A percentile compares a stretch with the other conserved stretches of the same genome.
Conservation (phyloP, 30 jellyfish, hydroid and myxozoan genomes). For the Aurelia sp. region DNA sequence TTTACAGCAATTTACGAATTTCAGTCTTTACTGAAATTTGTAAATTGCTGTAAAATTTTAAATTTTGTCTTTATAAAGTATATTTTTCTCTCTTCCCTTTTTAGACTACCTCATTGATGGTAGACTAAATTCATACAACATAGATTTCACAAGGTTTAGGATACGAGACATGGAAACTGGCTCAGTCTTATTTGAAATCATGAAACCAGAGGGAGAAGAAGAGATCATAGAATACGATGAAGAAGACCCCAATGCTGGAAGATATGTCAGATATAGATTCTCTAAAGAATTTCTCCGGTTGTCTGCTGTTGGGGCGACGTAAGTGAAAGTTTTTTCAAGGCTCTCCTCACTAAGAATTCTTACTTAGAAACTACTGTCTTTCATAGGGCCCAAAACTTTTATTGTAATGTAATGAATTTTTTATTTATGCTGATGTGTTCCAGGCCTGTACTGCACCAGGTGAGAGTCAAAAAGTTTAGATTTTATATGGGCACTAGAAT, state of each 20-base stretch:
- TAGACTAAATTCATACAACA: slow-evolving; percentile 80
- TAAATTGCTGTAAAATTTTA: too few relatives aligned
- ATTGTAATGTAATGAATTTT: too few relatives aligned
- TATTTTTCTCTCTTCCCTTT: not conserved
- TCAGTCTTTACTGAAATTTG: too few relatives aligned
- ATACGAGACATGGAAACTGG: slow-evolving; percentile 98
- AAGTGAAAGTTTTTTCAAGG: slow-evolving; percentile 51
- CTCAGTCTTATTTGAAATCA: slow-evolving; percentile 84
- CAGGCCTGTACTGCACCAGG: too few relatives aligned
- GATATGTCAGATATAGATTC: slow-evolving; percentile 94
- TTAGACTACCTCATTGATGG: slow-evolving; percentile 95
- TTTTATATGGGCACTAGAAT: too few relatives aligned
- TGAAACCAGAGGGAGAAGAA: slow-evolving; percentile 96
- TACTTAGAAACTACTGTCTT: too few relatives aligned
- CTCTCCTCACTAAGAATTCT: too few relatives aligned
- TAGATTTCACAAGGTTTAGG: slow-evolving; percentile 94
- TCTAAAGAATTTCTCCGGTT: slow-evolving; percentile 85
- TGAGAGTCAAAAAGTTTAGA: too few relatives aligned
- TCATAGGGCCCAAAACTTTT: too few relatives aligned
- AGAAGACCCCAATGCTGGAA: slow-evolving; percentile 95
- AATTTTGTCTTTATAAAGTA: too few relatives aligned
- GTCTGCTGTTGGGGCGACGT: slow-evolving; percentile 99
- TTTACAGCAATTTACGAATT: too few relatives aligned
- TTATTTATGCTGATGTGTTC: too few relatives aligned
- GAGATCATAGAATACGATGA: slow-evolving; percentile 81